These are phyloP conservation scores for Lamellibrachia columna DNA, from an alignment of 2,888 invertebrate genomes.

Conservation along the genomic window DNA sequence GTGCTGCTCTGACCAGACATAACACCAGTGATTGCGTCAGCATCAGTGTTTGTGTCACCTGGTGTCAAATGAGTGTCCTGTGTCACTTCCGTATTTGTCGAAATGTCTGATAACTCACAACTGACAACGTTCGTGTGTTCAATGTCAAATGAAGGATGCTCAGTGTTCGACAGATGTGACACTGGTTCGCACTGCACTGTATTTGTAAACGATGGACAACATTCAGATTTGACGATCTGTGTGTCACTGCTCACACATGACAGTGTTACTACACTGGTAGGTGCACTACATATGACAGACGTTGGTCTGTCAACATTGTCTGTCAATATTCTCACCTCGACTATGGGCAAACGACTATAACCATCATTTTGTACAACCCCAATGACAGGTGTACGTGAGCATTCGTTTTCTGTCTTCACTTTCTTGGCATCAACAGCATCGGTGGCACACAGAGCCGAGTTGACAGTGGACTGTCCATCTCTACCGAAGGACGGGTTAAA, in stretches of 20 bases:
- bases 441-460: not conserved
- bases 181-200: not conserved
- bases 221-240: not conserved
- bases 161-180: not conserved
- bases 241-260: not conserved
- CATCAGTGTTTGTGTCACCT: not conserved
- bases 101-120: not conserved
- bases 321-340: not conserved
- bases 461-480: not conserved
- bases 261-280: not conserved
- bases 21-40: not conserved
- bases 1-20: not conserved
- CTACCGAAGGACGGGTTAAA: not conserved
- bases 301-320: not conserved
- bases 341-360: not conserved
- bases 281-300: not conserved
- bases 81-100: not conserved
- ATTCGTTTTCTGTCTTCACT: slow-evolving; percentile 2
- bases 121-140: not conserved
- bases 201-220: not conserved
- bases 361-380: slow-evolving; percentile 5
- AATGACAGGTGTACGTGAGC: not conserved
- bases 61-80: not conserved
- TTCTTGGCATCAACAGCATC: not conserved
- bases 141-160: not conserved